Base-by-base conservation (phyloP, 2,888 invertebrate genomes). In the Iselma pallidipennis region DNA sequence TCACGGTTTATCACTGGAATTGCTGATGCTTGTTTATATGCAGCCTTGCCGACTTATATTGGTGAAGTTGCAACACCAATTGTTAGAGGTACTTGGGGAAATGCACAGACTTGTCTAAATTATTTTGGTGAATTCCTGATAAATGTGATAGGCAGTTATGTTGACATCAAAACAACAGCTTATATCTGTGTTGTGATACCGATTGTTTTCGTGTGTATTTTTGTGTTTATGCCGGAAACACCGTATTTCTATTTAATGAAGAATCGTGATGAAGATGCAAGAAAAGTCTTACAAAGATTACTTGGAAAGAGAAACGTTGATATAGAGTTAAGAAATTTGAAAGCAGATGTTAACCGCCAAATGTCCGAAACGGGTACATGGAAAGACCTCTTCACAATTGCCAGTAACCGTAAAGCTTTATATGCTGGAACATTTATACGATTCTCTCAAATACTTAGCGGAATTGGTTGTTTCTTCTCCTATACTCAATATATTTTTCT, bases 171-270 rank as follows among this genome's bases (percentile, higher is more conserved):
- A 66, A 78, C 77, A 21, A 80, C 87, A 65, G 86, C 86, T 57
- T 81, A 81, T 57, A 83, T 87, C 75, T 87, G 87, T 74, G 80
- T 86, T 68, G 76, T 84, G 66, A 81, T 88, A 57, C 86, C 88
- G 10, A 77, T 87, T 31, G 69, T 85, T 37, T 86, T 87, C 71
- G 78, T 88, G 25, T 57, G 86, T 14, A 79, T 83, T 16, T 86
- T 89, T 76, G 21, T 78, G 45, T 86, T 85, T 74, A 81, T 89
- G 74, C 90, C 90, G n/a, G 90, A 91, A 81, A 70, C 73, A 9
- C 78, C 78, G 0, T 77, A 77, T 56, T 77, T 66, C 55, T 67
- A 67, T 21, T 54, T 77, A 1, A 75, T 73, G 70, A 72, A 74
- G 52, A 69, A 68, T 1, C 63, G 70, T 25, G 29, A 64, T 7